Evolutionary conservation across 2,888 invertebrate species (phyloP), one percentile per base, ranked within the genome.

Genomic region (Papilio gigon): DNA sequence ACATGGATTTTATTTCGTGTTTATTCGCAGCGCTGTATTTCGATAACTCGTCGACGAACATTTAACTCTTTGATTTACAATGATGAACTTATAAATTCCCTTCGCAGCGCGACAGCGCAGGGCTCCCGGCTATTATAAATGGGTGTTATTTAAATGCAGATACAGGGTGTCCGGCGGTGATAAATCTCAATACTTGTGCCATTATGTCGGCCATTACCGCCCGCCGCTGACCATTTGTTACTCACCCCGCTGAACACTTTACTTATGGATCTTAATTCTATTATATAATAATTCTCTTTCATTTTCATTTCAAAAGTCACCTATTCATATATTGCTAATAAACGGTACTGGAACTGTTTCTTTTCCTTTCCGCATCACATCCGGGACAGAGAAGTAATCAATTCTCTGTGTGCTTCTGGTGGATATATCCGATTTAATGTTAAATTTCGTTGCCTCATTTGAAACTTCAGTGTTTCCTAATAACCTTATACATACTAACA

Each of bases 131-230:
- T 17, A 56, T 56, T 56, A 63, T 22, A 22, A 47, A 63, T 63
- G 47, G 63, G 20, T 63, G 59, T 59, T 66, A 66, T 66, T 35
- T 66, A 59, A 58, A 59, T 58, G 44, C 65, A 66, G 22, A 59
- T 47, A 59, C 53, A 58, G 42, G 58, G 56, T 58, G 58, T 65
- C 27, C 17, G 20, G 35, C 27, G 35, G 59, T 14, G 14, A 44
- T 66, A 59, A 66, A 66, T 66, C 65, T 59, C 59, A 66, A 66
- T 66, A 66, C 42, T 59, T 33, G 65, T 14, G 65, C 65, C 59
- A 59, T 65, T 66, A 44, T 30, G 40, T 59, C 59, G 65, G 22
- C 53, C 64, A 53, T 64, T 64, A 64, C 53, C 17, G 47, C 27
- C 17, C 37, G 25, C 33, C 64, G 22, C 22, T 53, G 64, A 27